Evolutionary conservation across 37 sponge, comb jelly and placozoan genomes (phyloP).

Genomic region (Beroe forskalii): DNA sequence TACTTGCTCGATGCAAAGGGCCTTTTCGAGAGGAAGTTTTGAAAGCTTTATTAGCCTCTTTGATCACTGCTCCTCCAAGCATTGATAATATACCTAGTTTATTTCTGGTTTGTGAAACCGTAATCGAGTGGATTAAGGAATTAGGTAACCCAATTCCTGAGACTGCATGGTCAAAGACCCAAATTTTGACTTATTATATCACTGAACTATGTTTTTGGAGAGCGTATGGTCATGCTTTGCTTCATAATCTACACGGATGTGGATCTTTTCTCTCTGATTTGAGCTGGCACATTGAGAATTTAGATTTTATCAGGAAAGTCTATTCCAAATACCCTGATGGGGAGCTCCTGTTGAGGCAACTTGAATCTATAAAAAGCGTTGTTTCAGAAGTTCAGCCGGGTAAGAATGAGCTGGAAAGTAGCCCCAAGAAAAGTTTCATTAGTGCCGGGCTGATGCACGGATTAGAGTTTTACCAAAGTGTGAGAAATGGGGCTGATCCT

Average conservation of each 20-base stretch:
- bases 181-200: slow-evolving; percentile 26
- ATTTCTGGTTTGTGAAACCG: slow-evolving; percentile 53
- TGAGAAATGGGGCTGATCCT: slow-evolving; percentile 16
- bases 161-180: slow-evolving; percentile 59
- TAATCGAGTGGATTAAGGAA: slow-evolving; percentile 60
- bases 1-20: slow-evolving; percentile 56
- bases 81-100: slow-evolving; percentile 44
- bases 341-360: slow-evolving; percentile 10
- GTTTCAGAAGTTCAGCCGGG: neutral
- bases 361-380: slow-evolving; percentile 7
- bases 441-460: slow-evolving; percentile 52
- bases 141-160: slow-evolving; percentile 49
- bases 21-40: slow-evolving; percentile 47
- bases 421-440: neutral
- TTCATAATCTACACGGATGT: slow-evolving; percentile 41
- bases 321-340: slow-evolving; percentile 54
- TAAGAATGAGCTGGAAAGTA: neutral
- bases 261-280: slow-evolving; percentile 57
- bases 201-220: slow-evolving; percentile 61
- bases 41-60: slow-evolving; percentile 33
- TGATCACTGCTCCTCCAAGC: slow-evolving; percentile 25
- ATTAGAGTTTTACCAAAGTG: slow-evolving; percentile 16
- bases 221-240: slow-evolving; percentile 5
- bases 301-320: slow-evolving; percentile 33
- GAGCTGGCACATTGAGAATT: slow-evolving; percentile 56